Evolutionary conservation across 2,113 vertebrate genomes (phyloP).

Genomic region (Elephantulus edwardii): DNA sequence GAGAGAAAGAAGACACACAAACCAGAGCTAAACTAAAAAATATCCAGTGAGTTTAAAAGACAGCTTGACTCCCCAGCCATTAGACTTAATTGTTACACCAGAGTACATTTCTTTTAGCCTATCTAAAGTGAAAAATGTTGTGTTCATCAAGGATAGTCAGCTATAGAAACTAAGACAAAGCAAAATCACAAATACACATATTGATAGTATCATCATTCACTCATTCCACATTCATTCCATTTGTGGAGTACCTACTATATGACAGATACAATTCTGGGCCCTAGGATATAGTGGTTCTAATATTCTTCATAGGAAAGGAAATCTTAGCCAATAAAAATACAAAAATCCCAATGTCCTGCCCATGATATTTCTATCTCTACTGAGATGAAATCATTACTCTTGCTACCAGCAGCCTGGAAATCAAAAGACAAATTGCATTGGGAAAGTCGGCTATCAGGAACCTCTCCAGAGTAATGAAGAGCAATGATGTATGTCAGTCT

Average conservation of each 20-base stretch:
- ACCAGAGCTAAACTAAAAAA: slow-evolving; percentile 33
- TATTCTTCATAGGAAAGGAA: neutral
- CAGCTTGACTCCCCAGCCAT: neutral
- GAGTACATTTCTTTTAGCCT: neutral
- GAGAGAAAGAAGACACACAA: neutral
- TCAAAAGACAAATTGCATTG: too few species aligned
- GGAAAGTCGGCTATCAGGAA: too few species aligned
- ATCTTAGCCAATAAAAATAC: neutral
- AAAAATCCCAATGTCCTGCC: slow-evolving; percentile 18
- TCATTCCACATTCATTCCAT: slow-evolving; percentile 30
- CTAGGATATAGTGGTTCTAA: slow-evolving; percentile 23
- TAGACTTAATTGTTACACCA: slow-evolving; percentile 1
- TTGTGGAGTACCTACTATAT: slow-evolving; percentile 24
- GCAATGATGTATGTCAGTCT: too few species aligned
- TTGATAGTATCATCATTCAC: neutral
- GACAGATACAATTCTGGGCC: slow-evolving; percentile 12
- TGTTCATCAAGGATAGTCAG: neutral
- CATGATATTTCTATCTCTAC: slow-evolving; percentile 33
- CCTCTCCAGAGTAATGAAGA: too few species aligned
- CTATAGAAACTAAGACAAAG: slow-evolving; percentile 42
- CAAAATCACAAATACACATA: neutral
- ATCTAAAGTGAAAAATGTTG: neutral
- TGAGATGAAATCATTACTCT: too few species aligned
- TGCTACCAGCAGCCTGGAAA: too few species aligned
- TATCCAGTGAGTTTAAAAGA: slow-evolving; percentile 48